Evolutionary conservation across 2,888 invertebrate genomes (phyloP).

Genomic region (Halocaridina rubra): DNA sequence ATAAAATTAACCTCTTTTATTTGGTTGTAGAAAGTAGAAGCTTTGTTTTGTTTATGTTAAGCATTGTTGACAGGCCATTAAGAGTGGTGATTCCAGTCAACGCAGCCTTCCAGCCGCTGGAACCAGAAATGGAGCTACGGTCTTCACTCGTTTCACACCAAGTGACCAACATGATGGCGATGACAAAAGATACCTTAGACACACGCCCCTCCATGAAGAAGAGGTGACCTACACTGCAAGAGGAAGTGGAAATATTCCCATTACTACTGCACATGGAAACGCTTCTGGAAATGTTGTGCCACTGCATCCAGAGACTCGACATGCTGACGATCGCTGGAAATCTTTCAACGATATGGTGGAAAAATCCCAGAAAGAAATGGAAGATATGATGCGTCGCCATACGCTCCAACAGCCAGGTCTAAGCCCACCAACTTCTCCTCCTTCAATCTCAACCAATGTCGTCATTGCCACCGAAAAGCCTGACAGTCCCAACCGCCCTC

Average conservation of each 20-base stretch:
- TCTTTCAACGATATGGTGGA: conserved; percentile 63
- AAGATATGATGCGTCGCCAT: conserved; percentile 62
- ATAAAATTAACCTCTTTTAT: not conserved
- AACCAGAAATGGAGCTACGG: conserved; percentile 25
- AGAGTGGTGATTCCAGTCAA: conserved; percentile 6
- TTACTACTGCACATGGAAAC: not conserved
- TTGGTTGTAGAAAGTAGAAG: not conserved
- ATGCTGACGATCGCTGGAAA: conserved; percentile 38
- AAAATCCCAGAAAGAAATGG: conserved; percentile 61
- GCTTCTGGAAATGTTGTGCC: not conserved
- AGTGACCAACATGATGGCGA: not conserved
- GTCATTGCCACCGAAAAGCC: conserved; percentile 13
- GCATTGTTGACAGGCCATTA: conserved; percentile 31
- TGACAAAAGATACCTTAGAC: conserved; percentile 36
- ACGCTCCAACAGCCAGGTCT: conserved; percentile 40
- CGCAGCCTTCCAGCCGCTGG: conserved; percentile 9
- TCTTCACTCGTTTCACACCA: not conserved
- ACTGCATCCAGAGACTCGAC: not conserved
- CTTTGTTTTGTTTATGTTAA: conserved; percentile 18
- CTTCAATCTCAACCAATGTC: conserved; percentile 23
- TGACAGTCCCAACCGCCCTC: conserved; percentile 6
- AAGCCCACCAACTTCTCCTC: conserved; percentile 3
- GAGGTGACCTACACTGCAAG: not conserved
- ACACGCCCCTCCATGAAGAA: conserved; percentile 19
- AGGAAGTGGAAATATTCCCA: not conserved